Base-by-base conservation (phyloP, 2,888 invertebrate species). In the Apotomis capreana region DNA sequence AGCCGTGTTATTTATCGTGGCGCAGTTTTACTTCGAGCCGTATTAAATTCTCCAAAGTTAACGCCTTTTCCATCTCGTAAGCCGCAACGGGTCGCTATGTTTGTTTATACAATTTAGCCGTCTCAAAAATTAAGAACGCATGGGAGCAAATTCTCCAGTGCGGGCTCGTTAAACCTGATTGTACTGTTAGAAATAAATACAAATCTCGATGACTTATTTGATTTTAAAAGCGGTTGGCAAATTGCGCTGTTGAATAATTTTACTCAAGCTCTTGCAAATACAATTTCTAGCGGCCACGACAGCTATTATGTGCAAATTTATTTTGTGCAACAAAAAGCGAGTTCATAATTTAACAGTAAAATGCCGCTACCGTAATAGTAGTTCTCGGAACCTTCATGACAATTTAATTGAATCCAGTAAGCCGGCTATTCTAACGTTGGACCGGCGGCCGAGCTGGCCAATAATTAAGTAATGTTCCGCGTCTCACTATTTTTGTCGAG, bases 1-100 rank as follows among this genome's bases (percentile, higher is more conserved):
- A 89, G 84, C 83, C 83, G 79, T 83, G 86, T 85, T 88, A 87
- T 89, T 90, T 90, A 89, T 88, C 84, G 86, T 80, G 76, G 79
- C 81, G 79, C 79, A 85, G 85, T 87, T 86, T 81, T 81, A 82
- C 82, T 83, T 80, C 79, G 77, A 75, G 76, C 73, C 76, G 75
- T 72, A 63, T 71, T 76, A 69, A 68, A 74, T 62, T 70, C 73
- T 65, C 67, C 46, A 68, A 73, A 70, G 54, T 70, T 64, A 67
- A 73, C 77, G 78, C 79, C 77, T 78, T 75, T 76, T 75, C 76
- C 76, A 74, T 70, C 60, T 76, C 73, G 72, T 59, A 44, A 59
- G n/a, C 52, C 10, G 54, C 64, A 54, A 65, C 54, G 15, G 15
- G 59, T 55, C 46, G 13, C 13, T n/a, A 12, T 65, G 49, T 65